phyloP scores from a whole-genome alignment of 2,888 invertebrate species.

The Toxonevra muliebris region DNA sequence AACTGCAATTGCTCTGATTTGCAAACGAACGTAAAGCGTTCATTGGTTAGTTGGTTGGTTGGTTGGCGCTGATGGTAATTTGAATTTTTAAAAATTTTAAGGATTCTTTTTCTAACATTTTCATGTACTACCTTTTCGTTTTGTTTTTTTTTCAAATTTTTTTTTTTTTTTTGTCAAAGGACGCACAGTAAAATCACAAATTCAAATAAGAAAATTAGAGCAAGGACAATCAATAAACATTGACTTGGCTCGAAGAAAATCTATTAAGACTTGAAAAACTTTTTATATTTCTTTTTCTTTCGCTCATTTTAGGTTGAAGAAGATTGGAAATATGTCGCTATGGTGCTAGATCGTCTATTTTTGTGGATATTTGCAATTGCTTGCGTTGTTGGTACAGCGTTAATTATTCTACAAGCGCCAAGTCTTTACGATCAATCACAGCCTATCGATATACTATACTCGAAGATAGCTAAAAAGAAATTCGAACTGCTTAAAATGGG shows the following conservation, averaged over 20 bases:
- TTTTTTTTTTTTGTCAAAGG: background rate
- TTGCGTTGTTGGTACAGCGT: slow-evolving; percentile 88
- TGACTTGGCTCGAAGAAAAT: background rate
- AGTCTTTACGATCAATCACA: slow-evolving; percentile 90
- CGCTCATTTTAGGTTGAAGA: slow-evolving; percentile 80
- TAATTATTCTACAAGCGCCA: slow-evolving; percentile 90
- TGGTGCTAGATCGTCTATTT: slow-evolving; percentile 96
- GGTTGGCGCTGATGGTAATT: slow-evolving; percentile 14
- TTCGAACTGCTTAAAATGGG: slow-evolving; percentile 89
- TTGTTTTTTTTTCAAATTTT: background rate
- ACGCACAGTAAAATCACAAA: background rate
- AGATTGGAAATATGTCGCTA: slow-evolving; percentile 96
- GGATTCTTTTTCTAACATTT: background rate
- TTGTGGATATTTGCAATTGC: slow-evolving; percentile 95
- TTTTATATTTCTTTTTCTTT: slow-evolving; percentile 32
- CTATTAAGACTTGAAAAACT: background rate
- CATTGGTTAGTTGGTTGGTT: background rate
- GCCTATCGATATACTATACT: slow-evolving; percentile 89
- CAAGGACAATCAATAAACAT: slow-evolving; percentile 11
- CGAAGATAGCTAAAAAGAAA: slow-evolving; percentile 91
- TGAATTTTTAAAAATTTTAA: slow-evolving; percentile 19
- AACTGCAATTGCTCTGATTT: slow-evolving; percentile 26
- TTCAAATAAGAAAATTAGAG: slow-evolving; percentile 9
- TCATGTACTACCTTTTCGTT: background rate
- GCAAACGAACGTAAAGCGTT: background rate